A percentile compares a stretch with the other conserved stretches of the same genome.
Evolutionary conservation across 23 tunicate species (phyloP).

Genomic region (Phallusia fumigata): DNA sequence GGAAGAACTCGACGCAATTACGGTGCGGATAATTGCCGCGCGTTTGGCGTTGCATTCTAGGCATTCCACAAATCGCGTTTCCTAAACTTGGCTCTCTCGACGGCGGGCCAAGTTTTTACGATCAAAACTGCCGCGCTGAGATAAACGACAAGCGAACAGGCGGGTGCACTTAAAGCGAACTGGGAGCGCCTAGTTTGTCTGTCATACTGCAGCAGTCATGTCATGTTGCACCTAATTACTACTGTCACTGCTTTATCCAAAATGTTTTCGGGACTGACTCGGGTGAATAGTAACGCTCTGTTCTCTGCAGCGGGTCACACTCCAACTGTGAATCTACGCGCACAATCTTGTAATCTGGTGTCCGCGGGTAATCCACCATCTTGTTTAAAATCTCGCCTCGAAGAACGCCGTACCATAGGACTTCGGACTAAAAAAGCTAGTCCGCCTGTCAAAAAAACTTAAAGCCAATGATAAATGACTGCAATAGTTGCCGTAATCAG

Average conservation of each 20-base stretch:
- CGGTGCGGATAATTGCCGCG: background rate
- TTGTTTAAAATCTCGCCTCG: background rate
- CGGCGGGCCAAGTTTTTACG: slow-evolving; percentile 6
- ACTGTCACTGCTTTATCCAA: too few species aligned
- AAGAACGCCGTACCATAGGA: background rate
- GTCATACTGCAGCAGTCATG: background rate
- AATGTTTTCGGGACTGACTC: too few species aligned
- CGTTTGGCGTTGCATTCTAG: background rate
- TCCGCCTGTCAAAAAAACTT: background rate
- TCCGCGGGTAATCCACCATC: background rate
- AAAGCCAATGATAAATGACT: background rate
- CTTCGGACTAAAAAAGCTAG: background rate
- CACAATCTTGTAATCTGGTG: background rate
- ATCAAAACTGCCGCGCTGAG: background rate
- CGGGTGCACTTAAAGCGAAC: background rate
- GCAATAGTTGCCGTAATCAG: background rate
- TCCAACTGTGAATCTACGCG: background rate
- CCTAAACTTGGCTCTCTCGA: background rate
- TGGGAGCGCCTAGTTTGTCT: background rate
- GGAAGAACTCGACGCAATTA: too few species aligned
- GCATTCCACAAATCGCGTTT: background rate
- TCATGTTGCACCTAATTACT: too few species aligned
- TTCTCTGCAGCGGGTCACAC: too few species aligned
- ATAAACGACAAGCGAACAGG: background rate
- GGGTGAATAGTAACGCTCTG: too few species aligned